These are phyloP conservation scores for Pampusana beccarii DNA, from an alignment of 2,113 vertebrate genomes.

Conservation along the genomic window DNA sequence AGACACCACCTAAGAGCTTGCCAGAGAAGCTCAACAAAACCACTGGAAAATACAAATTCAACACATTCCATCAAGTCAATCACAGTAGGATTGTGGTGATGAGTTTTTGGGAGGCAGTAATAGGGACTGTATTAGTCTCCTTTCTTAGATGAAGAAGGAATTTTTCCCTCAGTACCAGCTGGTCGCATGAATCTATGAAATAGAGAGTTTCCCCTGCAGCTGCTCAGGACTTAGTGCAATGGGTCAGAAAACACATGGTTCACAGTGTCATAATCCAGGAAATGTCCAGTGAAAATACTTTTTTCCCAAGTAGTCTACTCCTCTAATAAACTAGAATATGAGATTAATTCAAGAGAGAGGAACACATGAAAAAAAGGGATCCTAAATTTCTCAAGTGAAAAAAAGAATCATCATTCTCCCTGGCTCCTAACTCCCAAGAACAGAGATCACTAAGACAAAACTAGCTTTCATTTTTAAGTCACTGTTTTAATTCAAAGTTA, in stretches of 20 bases:
- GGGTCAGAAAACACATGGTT: neutral
- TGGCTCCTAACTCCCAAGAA: neutral
- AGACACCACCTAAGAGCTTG: neutral
- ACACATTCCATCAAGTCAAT: neutral
- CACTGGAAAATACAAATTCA: neutral
- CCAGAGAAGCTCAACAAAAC: neutral
- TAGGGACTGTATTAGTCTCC: neutral
- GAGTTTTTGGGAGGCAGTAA: neutral
- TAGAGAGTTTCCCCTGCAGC: neutral
- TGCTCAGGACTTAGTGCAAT: neutral
- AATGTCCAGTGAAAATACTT: neutral
- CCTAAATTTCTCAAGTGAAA: neutral
- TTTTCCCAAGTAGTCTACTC: neutral
- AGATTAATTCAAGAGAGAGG: neutral
- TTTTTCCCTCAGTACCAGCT: neutral
- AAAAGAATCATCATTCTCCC: accelerated
- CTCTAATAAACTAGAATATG: neutral
- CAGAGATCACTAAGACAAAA: neutral
- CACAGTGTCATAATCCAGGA: neutral
- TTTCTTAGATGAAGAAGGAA: neutral
- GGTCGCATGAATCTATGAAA: neutral
- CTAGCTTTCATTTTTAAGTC: conserved; percentile 1
- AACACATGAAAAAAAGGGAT: neutral
- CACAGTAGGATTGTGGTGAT: neutral
- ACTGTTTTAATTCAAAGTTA: conserved; percentile 24